phyloP scores from a whole-genome alignment of 2,888 invertebrate genomes.

The Drosophila silvestris region DNA sequence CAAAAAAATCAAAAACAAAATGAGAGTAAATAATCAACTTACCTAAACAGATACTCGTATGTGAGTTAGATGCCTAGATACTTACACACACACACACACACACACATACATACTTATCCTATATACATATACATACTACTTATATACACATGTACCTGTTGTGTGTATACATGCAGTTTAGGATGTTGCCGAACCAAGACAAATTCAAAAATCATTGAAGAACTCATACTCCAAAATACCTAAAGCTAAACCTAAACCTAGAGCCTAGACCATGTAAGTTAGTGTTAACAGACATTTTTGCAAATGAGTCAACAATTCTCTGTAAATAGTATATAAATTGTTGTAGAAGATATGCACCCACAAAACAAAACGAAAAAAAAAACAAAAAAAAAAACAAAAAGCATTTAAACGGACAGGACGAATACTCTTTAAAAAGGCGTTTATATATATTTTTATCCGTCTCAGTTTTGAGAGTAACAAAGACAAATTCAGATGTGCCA shows the following conservation, averaged over 20 bases:
- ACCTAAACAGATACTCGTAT: conserved; percentile 25
- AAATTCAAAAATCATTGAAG: conserved; percentile 28
- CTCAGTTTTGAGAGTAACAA: conserved; percentile 47
- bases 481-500: conserved; percentile 79
- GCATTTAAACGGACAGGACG: conserved; percentile 27
- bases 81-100: conserved; percentile 30
- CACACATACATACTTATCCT: conserved; percentile 31
- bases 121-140: conserved; percentile 22
- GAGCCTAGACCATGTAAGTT: conserved; percentile 37
- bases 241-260: conserved; percentile 46
- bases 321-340: conserved; percentile 51
- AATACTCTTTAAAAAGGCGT: conserved; percentile 20
- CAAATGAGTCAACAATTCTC: conserved; percentile 37
- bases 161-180: conserved; percentile 59
- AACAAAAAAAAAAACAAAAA: conserved; percentile 5
- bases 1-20: not conserved
- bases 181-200: conserved; percentile 41
- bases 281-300: conserved; percentile 25
- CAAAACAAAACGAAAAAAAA: conserved; percentile 2
- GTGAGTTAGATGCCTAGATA: conserved; percentile 13
- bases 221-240: conserved; percentile 54
- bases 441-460: conserved; percentile 48
- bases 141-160: conserved; percentile 71
- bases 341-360: conserved; percentile 40
- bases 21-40: conserved; percentile 8